phyloP scores from a whole-genome alignment of 2,113 vertebrate genomes.

The Boleophthalmus pectinirostris region DNA sequence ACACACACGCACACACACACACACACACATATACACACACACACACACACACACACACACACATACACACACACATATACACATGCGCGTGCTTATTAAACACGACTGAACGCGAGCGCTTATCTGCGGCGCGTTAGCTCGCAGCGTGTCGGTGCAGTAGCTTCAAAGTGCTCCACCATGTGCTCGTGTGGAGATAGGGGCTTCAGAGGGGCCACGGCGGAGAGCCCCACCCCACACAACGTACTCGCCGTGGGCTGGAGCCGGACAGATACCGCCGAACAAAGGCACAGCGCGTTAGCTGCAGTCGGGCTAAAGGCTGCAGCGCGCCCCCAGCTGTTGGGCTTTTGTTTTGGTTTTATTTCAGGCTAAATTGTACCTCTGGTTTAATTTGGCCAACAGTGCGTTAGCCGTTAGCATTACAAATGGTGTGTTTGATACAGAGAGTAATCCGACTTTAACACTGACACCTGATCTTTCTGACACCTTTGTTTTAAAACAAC shows the following conservation, averaged over 20 bases:
- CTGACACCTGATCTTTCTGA: no score
- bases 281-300: constrained; percentile 45
- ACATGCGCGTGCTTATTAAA: constrained; percentile 89
- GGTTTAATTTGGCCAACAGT: constrained; percentile 31
- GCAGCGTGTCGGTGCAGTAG: constrained; percentile 71
- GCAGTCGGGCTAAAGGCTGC: constrained; percentile 35
- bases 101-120: constrained; percentile 80
- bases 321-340: constrained; percentile 22
- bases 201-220: constrained; percentile 59
- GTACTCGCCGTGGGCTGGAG: constrained; percentile 29
- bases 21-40: no score
- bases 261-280: constrained; percentile 50
- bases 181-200: constrained; percentile 84
- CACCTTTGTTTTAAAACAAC: background rate
- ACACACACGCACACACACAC: no score
- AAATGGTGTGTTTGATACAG: constrained; percentile 23
- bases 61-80: no score
- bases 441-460: constrained; percentile 24
- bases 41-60: no score
- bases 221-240: constrained; percentile 16
- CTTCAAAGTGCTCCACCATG: constrained; percentile 87
- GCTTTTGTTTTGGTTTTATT: constrained; percentile 28
- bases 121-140: constrained; percentile 78
- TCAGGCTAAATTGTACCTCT: constrained; percentile 19
- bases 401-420: constrained; percentile 25